These are phyloP conservation scores for Polyodon spathula DNA, from an alignment of 2,113 vertebrate species.

Conservation along the genomic window DNA sequence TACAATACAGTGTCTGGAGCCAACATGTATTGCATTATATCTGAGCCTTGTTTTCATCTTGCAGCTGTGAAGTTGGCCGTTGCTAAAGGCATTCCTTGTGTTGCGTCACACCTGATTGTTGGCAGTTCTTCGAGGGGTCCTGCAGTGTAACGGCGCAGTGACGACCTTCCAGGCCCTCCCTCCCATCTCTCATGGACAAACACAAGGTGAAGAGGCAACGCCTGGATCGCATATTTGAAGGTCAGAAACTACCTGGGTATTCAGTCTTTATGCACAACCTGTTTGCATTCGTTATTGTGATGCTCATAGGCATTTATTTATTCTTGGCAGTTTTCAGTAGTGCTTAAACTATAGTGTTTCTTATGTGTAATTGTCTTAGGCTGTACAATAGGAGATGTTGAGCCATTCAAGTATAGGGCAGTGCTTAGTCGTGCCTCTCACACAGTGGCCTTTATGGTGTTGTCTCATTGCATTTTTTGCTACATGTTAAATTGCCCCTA, in stretches of 20 bases:
- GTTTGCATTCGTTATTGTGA: neutral
- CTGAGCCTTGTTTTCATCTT: slow-evolving; percentile 20
- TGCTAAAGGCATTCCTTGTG: slow-evolving; percentile 1
- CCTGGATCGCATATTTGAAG: slow-evolving; percentile 57
- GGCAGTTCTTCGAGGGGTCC: slow-evolving; percentile 19
- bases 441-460: too few species aligned
- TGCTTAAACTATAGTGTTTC: neutral
- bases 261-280: neutral
- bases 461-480: too few species aligned
- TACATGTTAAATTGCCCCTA: too few species aligned
- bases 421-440: too few species aligned
- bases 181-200: slow-evolving; percentile 52
- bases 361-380: too few species aligned
- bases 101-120: slow-evolving; percentile 22
- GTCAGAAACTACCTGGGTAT: slow-evolving; percentile 26
- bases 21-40: too few species aligned
- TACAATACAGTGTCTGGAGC: too few species aligned
- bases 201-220: slow-evolving; percentile 59
- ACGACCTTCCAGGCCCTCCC: slow-evolving; percentile 18
- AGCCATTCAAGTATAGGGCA: too few species aligned
- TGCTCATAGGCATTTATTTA: neutral
- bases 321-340: slow-evolving; percentile 2
- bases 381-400: too few species aligned
- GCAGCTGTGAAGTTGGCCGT: slow-evolving; percentile 27
- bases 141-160: slow-evolving; percentile 29